These are phyloP conservation scores for Tiaroga cobitis DNA, from an alignment of 2,797 vertebrate species.

Conservation along the genomic window DNA sequence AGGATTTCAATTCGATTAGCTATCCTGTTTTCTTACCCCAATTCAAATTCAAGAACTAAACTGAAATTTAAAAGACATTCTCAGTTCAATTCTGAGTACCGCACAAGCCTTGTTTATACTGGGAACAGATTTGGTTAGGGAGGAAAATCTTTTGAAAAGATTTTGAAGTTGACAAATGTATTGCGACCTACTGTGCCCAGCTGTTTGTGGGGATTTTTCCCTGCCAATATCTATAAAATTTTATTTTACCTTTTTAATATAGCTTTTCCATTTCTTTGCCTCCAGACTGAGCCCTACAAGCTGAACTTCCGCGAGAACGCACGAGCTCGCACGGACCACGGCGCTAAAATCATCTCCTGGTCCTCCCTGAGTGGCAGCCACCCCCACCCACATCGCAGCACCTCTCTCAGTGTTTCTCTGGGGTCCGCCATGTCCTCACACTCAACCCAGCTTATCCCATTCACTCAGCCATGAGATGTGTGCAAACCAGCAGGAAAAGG, in stretches of 20 bases:
- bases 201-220: background rate
- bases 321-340: conserved; percentile 78
- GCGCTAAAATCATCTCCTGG: conserved; percentile 84
- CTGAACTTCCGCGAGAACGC: conserved; percentile 83
- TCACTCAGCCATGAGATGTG: conserved; percentile 40
- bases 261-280: background rate
- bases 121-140: background rate
- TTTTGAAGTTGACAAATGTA: background rate
- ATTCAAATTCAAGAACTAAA: background rate
- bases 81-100: background rate
- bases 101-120: background rate
- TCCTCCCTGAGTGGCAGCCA: conserved; percentile 72
- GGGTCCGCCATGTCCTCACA: conserved; percentile 69
- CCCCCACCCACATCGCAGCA: conserved; percentile 80
- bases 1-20: background rate
- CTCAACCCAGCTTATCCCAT: conserved; percentile 51
- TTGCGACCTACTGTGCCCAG: background rate
- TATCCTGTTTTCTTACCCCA: background rate
- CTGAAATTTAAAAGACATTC: background rate
- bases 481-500: conserved; percentile 48
- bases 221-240: background rate
- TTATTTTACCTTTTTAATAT: background rate
- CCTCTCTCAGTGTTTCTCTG: conserved; percentile 80
- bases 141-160: background rate
- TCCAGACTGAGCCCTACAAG: conserved; percentile 89